These are phyloP conservation scores for Sarcophaga rosellei DNA, from an alignment of 2,888 invertebrate species.

Conservation along the genomic window DNA sequence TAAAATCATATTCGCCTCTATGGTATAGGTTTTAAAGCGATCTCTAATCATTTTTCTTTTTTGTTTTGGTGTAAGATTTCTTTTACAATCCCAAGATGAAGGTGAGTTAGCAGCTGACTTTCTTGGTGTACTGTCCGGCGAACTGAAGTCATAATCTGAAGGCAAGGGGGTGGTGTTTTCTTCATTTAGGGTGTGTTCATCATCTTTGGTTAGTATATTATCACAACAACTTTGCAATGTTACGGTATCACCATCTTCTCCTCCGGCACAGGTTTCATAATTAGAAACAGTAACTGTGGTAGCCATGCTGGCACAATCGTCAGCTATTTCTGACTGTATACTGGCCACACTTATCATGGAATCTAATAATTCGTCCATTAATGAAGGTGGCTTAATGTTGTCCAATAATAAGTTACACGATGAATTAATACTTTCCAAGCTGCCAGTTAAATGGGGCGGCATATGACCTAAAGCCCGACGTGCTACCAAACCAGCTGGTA, in stretches of 20 bases:
- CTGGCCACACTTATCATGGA: conserved; percentile 93
- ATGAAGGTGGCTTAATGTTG: conserved; percentile 91
- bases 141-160: conserved; percentile 88
- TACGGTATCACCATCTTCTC: conserved; percentile 82
- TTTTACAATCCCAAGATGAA: conserved; percentile 71
- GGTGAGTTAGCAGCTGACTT: conserved; percentile 81
- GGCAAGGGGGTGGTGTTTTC: conserved; percentile 85
- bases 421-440: conserved; percentile 85
- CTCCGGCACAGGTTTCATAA: conserved; percentile 83
- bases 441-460: conserved; percentile 82
- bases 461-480: conserved; percentile 85
- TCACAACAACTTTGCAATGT: conserved; percentile 84
- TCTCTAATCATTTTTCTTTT: conserved; percentile 89
- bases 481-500: conserved; percentile 88
- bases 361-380: conserved; percentile 88
- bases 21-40: conserved; percentile 91
- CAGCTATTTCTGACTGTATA: conserved; percentile 90
- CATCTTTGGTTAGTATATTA: conserved; percentile 76
- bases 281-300: conserved; percentile 80
- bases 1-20: conserved; percentile 83
- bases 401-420: conserved; percentile 87
- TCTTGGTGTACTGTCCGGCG: conserved; percentile 89
- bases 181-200: conserved; percentile 69
- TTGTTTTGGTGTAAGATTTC: conserved; percentile 87
- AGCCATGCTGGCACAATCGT: conserved; percentile 82